Evolutionary conservation across 2,888 invertebrate species (phyloP), one percentile per base, ranked within the genome.

Genomic region (Acronicta leporina): DNA sequence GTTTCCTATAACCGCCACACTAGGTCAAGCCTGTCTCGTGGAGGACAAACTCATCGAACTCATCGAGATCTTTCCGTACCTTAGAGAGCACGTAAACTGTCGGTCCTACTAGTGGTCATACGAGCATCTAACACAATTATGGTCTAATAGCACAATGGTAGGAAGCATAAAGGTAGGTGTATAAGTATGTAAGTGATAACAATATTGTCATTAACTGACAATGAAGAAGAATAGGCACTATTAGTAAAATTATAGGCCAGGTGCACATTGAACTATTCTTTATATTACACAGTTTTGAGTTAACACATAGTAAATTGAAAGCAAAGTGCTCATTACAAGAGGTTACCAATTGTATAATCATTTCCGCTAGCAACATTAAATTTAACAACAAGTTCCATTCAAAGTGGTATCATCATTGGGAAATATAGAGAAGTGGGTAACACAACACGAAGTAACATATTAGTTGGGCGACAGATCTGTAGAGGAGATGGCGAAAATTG

Each of bases 401-500:
- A 44, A 58, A 53, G 20, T 44, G 65, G 14, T 47, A 27, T 63
- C 49, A 52, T 54, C 59, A 62, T 62, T 58, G 50, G 49, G 25
- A 15, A 63, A 60, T 40, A 69, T 61, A 58, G 49, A 44, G 53
- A 46, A 48, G 33, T 43, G 57, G 15, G 35, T 14, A 43, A 38
- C 7, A 38, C 38, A n/a, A 11, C 33, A 11, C 33, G 1, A 9
- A 9, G 8, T 30, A 30, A 30, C 20, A 53, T 7, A 52, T 58
- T 61, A 49, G 43, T 62, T 55, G 14, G 44, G 6, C 14, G 10
- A 20, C n/a, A n/a, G 5, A 48, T 14, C 30, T 15, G 13, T 35
- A 51, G 25, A 43, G n/a, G 66, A 55, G 5, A 88, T 87, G 88
- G 71, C 88, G 25, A 86, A 82, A 78, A 86, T 91, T 40, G 54